phyloP scores from a whole-genome alignment of 92 coral and sea anemone species.

The Phenganax marumi region DNA sequence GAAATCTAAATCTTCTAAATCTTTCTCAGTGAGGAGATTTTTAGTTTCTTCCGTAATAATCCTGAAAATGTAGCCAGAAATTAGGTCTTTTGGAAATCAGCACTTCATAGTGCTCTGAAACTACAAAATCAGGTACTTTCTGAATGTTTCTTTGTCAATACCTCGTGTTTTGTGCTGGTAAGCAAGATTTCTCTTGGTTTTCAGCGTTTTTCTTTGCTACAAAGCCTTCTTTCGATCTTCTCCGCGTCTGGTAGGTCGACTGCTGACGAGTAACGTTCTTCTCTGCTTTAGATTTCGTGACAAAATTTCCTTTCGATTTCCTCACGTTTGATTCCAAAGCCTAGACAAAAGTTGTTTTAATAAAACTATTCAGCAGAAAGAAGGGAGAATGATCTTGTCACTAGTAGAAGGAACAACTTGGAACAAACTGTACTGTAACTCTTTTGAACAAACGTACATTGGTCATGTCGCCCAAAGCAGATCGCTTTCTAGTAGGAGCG shows the following conservation, averaged over 20 bases:
- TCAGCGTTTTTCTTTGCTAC: conserved; percentile 38
- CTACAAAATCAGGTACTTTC: not conserved
- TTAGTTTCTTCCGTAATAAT: conserved; percentile 1
- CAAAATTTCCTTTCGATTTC: not conserved
- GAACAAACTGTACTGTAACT: not conserved
- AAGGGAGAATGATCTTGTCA: not conserved
- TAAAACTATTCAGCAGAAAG: not conserved
- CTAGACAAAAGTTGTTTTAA: not conserved
- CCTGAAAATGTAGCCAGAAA: conserved; percentile 7
- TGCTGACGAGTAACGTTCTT: conserved; percentile 27
- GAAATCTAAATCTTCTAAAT: conserved; percentile 23
- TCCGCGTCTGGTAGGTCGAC: conserved; percentile 24
- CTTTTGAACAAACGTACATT: conserved; percentile 62
- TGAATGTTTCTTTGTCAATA: conserved; percentile 1
- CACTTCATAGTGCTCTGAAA: not conserved
- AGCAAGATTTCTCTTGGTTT: conserved; percentile 19
- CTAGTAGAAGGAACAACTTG: not conserved
- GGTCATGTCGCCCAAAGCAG: conserved; percentile 94
- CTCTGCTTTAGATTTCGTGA: conserved; percentile 21
- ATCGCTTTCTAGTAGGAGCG: conserved; percentile 83
- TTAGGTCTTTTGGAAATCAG: not conserved
- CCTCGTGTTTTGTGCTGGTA: conserved; percentile 4
- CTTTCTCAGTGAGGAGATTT: conserved; percentile 27
- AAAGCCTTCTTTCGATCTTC: conserved; percentile 26
- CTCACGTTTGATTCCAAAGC: conserved; percentile 4